Evolutionary conservation across 2,888 invertebrate genomes (phyloP), one percentile per base, ranked within the genome.

Genomic region (Meghimatium bilineatum): DNA sequence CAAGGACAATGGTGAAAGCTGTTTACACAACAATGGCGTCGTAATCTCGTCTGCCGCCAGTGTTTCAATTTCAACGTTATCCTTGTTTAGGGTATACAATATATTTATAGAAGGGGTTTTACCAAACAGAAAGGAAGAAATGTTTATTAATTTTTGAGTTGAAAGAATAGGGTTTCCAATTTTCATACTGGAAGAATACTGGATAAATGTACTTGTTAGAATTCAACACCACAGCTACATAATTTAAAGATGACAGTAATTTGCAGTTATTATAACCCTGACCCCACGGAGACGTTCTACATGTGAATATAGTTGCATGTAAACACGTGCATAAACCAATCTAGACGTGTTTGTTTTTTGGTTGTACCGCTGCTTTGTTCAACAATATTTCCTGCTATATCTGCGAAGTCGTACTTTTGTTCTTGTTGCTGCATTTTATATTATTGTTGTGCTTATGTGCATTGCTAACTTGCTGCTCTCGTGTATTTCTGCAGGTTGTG

Each of bases 1-100:
- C 67, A 49, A 34, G 66, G 10, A 79, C 63, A 66, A 49, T 26
- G n/a, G 44, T 2, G 44, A 34, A 49, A 67, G 49, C 77, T 78
- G 77, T 79, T 79, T 79, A 36, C 32, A 3, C 32, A 67, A 79
- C 79, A 79, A 79, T 67, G 79, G 79, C 79, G 79, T 17, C 66
- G 67, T 79, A 79, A 79, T 79, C 79, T 79, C 67, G 79, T 67
- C 79, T 67, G 67, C 29, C 67, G 60, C 67, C 44, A 67, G 63
- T 78, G 77, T 78, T 78, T 78, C 34, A 6, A 14, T 75, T 56
- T 29, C 75, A 36, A 0, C 36, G 20, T 12, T 77, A 17, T 26
- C 34, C 36, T 34, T 60, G 36, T n/a, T 77, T 60, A 12, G 1
- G n/a, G 52, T 49, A 6, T 29, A n/a, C 36, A 77, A 77, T 77